phyloP scores from a whole-genome alignment of 2,797 vertebrate species.

The Halcyon smyrnensis region DNA sequence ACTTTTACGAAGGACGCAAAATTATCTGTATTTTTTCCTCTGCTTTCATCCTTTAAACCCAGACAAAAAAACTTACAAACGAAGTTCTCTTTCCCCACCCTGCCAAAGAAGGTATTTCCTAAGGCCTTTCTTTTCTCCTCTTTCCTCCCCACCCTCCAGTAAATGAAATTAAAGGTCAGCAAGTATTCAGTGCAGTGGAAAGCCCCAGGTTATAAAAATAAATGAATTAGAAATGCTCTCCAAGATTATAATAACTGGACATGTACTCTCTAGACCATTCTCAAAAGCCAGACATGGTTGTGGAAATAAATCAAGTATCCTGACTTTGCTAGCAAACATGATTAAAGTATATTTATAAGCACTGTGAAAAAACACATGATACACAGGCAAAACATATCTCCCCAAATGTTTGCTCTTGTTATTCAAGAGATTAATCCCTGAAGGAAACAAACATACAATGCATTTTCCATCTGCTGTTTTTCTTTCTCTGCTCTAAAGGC shows the following conservation, averaged over 20 bases:
- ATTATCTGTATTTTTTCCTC: neutral
- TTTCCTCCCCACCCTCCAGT: slow-evolving; percentile 42
- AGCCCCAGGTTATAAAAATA: slow-evolving; percentile 31
- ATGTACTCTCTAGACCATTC: neutral
- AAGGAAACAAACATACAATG: neutral
- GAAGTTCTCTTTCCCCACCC: neutral
- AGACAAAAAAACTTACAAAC: neutral
- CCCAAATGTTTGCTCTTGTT: neutral
- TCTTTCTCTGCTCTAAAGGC: neutral
- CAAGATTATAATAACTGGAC: neutral
- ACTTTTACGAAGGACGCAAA: neutral
- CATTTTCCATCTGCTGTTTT: neutral
- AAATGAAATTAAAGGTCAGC: slow-evolving; percentile 36
- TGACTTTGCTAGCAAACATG: neutral
- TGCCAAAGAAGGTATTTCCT: slow-evolving; percentile 26
- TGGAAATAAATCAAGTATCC: neutral
- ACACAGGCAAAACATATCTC: neutral
- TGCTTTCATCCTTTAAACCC: neutral
- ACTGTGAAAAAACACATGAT: neutral
- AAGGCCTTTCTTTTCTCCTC: slow-evolving; percentile 29
- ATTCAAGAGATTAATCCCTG: neutral
- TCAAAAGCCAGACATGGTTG: neutral
- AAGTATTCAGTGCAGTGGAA: slow-evolving; percentile 24
- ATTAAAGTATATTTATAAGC: neutral
- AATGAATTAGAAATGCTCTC: neutral